These are phyloP conservation scores for Schizotus pectinicornis DNA, from an alignment of 2,888 invertebrate species.

Conservation along the genomic window DNA sequence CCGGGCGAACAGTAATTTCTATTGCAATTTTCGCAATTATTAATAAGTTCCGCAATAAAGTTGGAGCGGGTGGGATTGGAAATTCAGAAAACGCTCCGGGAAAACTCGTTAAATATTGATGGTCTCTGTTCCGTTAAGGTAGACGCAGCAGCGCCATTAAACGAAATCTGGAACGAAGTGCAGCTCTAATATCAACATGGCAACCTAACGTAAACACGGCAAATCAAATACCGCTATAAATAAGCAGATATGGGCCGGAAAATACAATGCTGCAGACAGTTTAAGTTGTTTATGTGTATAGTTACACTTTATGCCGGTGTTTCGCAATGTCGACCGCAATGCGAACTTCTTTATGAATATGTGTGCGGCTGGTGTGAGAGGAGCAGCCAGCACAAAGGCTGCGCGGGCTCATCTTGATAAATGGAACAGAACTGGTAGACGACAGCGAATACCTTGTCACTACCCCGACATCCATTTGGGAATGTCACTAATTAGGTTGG, in stretches of 20 bases:
- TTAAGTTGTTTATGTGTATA: conserved; percentile 50
- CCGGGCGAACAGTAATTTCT: not conserved
- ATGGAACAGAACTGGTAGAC: conserved; percentile 21
- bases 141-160: conserved; percentile 26
- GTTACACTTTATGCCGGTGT: conserved; percentile 43
- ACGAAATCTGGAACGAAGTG: conserved; percentile 34
- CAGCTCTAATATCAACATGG: conserved; percentile 33
- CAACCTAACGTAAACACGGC: conserved; percentile 42
- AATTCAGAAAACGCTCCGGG: conserved; percentile 18
- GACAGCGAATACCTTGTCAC: conserved; percentile 25
- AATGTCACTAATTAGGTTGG: conserved; percentile 20
- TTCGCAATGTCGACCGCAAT: conserved; percentile 38
- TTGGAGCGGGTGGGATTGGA: conserved; percentile 27
- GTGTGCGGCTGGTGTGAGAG: conserved; percentile 8
- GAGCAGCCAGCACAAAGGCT: conserved; percentile 9
- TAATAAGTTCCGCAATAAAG: conserved; percentile 29
- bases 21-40: conserved; percentile 20
- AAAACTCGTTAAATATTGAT: conserved; percentile 35
- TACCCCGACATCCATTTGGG: conserved; percentile 15
- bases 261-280: conserved; percentile 48
- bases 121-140: conserved; percentile 22
- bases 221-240: conserved; percentile 50
- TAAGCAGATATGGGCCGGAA: conserved; percentile 53
- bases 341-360: conserved; percentile 37
- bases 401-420: conserved; percentile 21